Percentiles rank a stretch among this genome's conserved stretches.
Evolutionary conservation across 2,888 invertebrate species (phyloP).

Genomic region (Drosophila bunnanda): DNA sequence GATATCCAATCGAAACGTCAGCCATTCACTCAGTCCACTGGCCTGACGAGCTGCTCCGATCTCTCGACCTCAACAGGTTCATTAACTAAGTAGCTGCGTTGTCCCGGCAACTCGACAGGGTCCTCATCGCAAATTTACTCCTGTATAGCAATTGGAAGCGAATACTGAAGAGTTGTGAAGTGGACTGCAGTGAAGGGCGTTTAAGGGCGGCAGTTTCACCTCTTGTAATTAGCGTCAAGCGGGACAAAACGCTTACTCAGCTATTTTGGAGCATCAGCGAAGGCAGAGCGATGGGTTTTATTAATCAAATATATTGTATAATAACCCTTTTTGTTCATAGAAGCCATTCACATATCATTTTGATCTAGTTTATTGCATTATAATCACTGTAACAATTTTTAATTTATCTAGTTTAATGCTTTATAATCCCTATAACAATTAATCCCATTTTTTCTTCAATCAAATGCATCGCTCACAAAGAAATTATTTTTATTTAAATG

Average conservation of each 20-base stretch:
- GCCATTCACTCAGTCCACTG: constrained; percentile 17
- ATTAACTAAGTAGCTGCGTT: constrained; percentile 71
- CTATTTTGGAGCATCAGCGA: constrained; percentile 13
- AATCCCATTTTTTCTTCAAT: background rate
- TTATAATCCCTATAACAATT: background rate
- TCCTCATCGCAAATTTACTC: constrained; percentile 23
- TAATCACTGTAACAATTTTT: too few relatives aligned
- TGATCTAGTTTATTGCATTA: too few relatives aligned
- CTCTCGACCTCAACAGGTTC: constrained; percentile 76
- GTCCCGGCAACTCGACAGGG: constrained; percentile 60
- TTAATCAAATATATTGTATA: background rate
- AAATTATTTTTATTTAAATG: background rate
- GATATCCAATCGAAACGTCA: constrained; percentile 48
- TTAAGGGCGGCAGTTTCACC: constrained; percentile 19
- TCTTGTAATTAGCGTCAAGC: constrained; percentile 66
- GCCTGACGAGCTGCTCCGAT: constrained; percentile 34
- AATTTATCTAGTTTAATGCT: background rate
- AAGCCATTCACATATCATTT: too few relatives aligned
- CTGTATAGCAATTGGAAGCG: constrained; percentile 12
- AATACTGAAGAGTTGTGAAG: constrained; percentile 14
- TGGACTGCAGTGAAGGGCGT: constrained; percentile 7
- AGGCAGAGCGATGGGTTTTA: constrained; percentile 12
- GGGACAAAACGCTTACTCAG: constrained; percentile 44
- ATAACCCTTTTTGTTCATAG: too few relatives aligned
- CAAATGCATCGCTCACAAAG: background rate